Conservation (phyloP, 2,888 invertebrate genomes). For the Branchipolynoe longqiensis region DNA sequence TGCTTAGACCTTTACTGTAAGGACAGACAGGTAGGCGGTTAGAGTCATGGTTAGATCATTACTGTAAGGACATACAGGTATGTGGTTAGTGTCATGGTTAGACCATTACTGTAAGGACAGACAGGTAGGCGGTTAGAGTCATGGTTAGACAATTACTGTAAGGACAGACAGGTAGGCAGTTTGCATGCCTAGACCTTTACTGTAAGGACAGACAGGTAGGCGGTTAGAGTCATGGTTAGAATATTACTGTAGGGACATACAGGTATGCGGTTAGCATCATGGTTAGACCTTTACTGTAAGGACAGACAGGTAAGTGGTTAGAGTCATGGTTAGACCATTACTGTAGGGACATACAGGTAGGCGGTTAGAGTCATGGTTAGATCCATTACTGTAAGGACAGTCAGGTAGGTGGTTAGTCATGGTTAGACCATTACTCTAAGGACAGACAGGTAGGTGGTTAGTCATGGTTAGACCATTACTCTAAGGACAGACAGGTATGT, state of each 20-base stretch:
- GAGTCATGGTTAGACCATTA: not conserved
- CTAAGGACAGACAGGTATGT: slow-evolving; percentile 94
- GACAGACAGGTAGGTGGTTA: not conserved
- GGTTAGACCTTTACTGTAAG: not conserved
- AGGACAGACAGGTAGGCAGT: not conserved
- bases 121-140: not conserved
- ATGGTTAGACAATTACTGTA: not conserved
- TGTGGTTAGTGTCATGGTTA: not conserved
- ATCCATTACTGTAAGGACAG: not conserved
- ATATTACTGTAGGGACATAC: not conserved
- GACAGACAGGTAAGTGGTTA: not conserved
- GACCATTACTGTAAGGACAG: not conserved
- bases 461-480: slow-evolving; percentile 91
- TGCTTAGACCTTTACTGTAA: slow-evolving; percentile 97
- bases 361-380: no score
- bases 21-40: slow-evolving; percentile 89
- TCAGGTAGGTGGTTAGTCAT: not conserved
- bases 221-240: no score
- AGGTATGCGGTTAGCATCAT: no score
- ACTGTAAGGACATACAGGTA: not conserved
- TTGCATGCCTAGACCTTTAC: not conserved
- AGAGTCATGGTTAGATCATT: not conserved
- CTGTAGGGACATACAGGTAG: not conserved
- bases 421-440: not conserved
- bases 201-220: not conserved